Percentiles rank a stretch among this genome's conserved stretches.
Evolutionary conservation across 2,113 vertebrate species (phyloP).

Genomic region (Myrmecobius fasciatus): DNA sequence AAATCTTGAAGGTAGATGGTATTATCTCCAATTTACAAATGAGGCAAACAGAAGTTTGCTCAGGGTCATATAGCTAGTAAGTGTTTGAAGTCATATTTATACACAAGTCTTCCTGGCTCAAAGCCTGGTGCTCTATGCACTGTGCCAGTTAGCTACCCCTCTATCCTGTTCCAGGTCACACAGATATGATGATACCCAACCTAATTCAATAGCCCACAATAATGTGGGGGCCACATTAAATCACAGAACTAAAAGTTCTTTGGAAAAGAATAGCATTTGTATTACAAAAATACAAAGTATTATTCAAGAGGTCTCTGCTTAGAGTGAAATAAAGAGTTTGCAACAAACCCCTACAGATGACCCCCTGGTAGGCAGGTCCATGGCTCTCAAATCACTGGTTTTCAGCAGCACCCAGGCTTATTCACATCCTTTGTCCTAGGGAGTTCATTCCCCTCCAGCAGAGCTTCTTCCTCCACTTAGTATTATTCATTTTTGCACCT

Average conservation of each 20-base stretch:
- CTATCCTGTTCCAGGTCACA: neutral
- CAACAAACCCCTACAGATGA: neutral
- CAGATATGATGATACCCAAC: neutral
- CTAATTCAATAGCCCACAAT: neutral
- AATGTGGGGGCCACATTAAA: neutral
- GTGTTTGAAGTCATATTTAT: fast-evolving
- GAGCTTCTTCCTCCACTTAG: slow-evolving; percentile 57
- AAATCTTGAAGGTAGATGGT: neutral
- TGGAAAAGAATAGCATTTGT: neutral
- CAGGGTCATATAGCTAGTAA: too few species aligned
- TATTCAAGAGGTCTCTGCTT: neutral
- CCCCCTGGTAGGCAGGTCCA: neutral
- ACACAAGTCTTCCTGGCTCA: fast-evolving
- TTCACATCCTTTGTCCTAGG: slow-evolving; percentile 60
- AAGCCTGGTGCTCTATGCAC: neutral
- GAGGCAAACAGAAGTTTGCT: neutral
- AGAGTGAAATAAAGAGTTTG: neutral
- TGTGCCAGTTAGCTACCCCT: neutral
- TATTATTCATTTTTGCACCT: slow-evolving; percentile 66
- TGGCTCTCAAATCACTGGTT: slow-evolving; percentile 11
- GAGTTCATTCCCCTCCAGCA: slow-evolving; percentile 51
- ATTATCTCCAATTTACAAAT: neutral
- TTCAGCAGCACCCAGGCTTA: slow-evolving; percentile 56
- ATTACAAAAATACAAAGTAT: neutral
- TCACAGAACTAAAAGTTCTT: neutral